Evolutionary conservation across 2,113 vertebrate species (phyloP).

Genomic region (Pollimyrus isidori): DNA sequence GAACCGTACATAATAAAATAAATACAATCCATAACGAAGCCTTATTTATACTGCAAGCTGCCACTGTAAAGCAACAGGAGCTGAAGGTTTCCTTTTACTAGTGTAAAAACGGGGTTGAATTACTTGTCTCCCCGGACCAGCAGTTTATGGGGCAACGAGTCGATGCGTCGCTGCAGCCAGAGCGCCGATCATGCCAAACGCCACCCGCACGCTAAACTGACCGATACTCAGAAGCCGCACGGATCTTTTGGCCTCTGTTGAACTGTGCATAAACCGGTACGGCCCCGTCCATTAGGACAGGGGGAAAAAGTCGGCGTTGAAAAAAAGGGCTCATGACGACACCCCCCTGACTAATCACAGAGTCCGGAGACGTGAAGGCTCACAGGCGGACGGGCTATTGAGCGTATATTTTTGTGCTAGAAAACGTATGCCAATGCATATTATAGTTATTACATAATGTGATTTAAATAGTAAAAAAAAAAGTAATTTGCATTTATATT

Average conservation of each 20-base stretch:
- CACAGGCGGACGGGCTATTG: not conserved
- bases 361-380: not conserved
- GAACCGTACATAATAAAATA: slow-evolving; percentile 59
- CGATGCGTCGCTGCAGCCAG: slow-evolving; percentile 41
- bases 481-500: not conserved
- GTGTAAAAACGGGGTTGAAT: slow-evolving; percentile 40
- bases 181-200: slow-evolving; percentile 47
- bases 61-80: slow-evolving; percentile 37
- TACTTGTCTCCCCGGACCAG: slow-evolving; percentile 30
- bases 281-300: slow-evolving; percentile 62
- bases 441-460: not conserved
- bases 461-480: not conserved
- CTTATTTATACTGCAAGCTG: slow-evolving; percentile 35
- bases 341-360: slow-evolving; percentile 31
- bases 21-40: slow-evolving; percentile 58
- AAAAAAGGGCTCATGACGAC: slow-evolving; percentile 55
- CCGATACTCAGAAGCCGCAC: slow-evolving; percentile 49
- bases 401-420: not conserved
- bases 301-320: slow-evolving; percentile 29
- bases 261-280: slow-evolving; percentile 54
- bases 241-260: slow-evolving; percentile 58
- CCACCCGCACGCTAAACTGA: slow-evolving; percentile 44
- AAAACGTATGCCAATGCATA: not conserved
- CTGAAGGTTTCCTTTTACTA: slow-evolving; percentile 40
- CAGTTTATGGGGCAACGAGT: slow-evolving; percentile 41